Conservation (phyloP, 2,888 invertebrate genomes). For the Odontocolon sp. region DNA sequence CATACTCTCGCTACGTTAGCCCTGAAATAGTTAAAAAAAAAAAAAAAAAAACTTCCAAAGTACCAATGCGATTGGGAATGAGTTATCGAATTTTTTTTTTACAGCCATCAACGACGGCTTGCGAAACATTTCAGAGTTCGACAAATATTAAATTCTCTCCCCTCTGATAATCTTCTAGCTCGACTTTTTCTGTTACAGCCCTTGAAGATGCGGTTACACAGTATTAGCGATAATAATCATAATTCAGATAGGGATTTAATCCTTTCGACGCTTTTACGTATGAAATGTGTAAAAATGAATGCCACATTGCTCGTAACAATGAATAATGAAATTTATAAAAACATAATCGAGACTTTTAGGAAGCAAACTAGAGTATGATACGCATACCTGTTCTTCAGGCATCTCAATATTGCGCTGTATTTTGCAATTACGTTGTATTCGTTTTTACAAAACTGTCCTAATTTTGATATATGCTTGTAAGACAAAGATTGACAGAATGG, state of each 20-base stretch:
- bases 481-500: conserved; percentile 1
- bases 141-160: conserved; percentile 17
- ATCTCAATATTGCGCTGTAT: conserved; percentile 75
- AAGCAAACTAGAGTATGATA: too few species aligned
- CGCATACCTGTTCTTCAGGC: neutral
- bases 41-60: conserved; percentile 25
- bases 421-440: conserved; percentile 69
- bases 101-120: conserved; percentile 20
- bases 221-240: neutral
- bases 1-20: conserved; percentile 7
- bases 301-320: neutral
- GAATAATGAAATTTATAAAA: neutral
- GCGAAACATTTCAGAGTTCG: conserved; percentile 11
- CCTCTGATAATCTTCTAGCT: neutral
- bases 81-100: conserved; percentile 24
- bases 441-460: neutral
- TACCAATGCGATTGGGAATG: conserved; percentile 22
- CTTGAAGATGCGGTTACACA: neutral
- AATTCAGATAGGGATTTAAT: too few species aligned
- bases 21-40: conserved; percentile 27
- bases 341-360: too few species aligned
- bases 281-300: neutral
- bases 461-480: neutral
- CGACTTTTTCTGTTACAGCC: neutral
- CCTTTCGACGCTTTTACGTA: too few species aligned